Evolutionary conservation across 2,797 vertebrate species (phyloP).

Genomic region (Ciconia nigra): DNA sequence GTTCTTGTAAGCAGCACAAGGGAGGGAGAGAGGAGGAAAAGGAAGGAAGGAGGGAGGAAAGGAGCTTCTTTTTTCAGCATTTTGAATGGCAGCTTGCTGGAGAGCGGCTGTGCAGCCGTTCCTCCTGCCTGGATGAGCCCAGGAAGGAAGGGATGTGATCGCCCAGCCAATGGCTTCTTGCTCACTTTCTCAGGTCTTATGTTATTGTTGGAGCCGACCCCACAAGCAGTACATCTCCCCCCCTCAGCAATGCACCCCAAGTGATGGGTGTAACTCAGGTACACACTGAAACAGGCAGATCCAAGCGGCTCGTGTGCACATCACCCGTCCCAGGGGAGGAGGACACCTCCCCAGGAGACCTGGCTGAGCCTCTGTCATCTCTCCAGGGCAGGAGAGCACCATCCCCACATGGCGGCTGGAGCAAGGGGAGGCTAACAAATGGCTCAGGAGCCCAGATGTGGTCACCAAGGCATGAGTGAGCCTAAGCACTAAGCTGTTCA

Average conservation of each 20-base stretch:
- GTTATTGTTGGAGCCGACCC: background rate
- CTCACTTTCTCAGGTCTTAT: background rate
- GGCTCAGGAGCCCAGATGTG: background rate
- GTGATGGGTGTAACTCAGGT: background rate
- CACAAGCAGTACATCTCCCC: background rate
- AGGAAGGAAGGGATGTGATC: background rate
- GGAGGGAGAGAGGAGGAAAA: background rate
- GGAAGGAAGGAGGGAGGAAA: background rate
- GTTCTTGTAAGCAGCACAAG: background rate
- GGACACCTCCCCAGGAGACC: background rate
- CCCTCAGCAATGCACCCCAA: accelerated
- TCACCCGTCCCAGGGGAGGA: background rate
- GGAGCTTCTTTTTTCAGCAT: background rate
- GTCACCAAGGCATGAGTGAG: background rate
- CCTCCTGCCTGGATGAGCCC: background rate
- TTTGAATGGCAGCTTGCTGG: background rate
- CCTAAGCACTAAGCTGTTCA: background rate
- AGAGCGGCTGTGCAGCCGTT: background rate
- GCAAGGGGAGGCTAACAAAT: background rate
- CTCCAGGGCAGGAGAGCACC: background rate
- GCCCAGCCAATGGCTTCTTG: background rate
- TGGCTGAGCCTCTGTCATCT: background rate
- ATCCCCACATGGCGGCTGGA: background rate
- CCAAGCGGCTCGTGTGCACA: accelerated
- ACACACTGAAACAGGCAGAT: background rate